Evolutionary conservation across 1,140 invertebrate species (phyloP), one percentile per base, ranked within the genome.

Genomic region (Meloidogyne chitwoodi): DNA sequence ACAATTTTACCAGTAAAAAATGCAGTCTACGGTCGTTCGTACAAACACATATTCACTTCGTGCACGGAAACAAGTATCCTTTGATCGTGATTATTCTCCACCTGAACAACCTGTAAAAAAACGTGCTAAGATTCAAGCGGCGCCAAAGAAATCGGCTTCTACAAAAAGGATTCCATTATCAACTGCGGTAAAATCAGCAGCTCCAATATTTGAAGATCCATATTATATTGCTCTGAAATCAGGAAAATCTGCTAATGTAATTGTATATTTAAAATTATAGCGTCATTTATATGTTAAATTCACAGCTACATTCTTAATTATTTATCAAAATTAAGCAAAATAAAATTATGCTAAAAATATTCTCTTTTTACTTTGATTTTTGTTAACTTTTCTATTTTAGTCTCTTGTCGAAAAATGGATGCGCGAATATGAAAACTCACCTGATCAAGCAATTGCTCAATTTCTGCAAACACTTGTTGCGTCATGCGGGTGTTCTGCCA

Each of bases 401-500:
- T 92, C 91, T 86, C 92, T 98, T 76, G 94, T 98, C 16, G 96
- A 99, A 89, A 94, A 98, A 83, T 99, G 96, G 96, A 98, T 99
- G 85, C 94, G 97, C 87, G 92, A 93, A 62, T 99, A 99, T 87
- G 98, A 98, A 88, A 90, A 90, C 72, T 88, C 90, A 87, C 90
- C 93, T 38, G 95, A 98, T 87, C 91, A 91, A 73, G 96, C 95
- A 0, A 89, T 99, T 4, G 91, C 98, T 2, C 92, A 95, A 81
- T 88, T 99, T 44, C 96, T 98, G 92, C 96, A 99, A 88, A 98
- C 99, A 89, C 98, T 99, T 82, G 95, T 99, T 64, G 94, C 95
- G 87, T 93, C 93, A 26, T 94, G 95, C 72, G 97, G 97, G 0
- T 99, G 97, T 88, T 94, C 95, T 85, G 96, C 96, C 11, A 92